Evolutionary conservation across 2,888 invertebrate genomes (phyloP), one percentile per base, ranked within the genome.

Genomic region (Troilus luridus): DNA sequence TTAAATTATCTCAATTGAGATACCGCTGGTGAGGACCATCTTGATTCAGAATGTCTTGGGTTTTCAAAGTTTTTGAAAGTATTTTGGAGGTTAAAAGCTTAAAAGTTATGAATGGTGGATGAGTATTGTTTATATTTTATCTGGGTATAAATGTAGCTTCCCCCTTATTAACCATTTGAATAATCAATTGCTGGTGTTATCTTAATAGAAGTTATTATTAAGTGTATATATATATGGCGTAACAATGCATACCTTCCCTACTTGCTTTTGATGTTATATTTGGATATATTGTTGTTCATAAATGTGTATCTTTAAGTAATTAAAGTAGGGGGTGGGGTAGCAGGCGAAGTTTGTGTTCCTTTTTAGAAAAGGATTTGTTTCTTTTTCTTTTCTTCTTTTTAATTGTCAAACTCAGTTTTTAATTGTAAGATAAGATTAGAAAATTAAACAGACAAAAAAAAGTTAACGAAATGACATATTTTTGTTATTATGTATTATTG

Each of bases 11-110:
- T 62, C 59, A 3, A 24, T 67, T n/a, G 62, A 89, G 89, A 64
- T 89, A 62, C 64, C 64, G 89, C 89, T 89, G 89, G 89, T 64
- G 89, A 89, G 89, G 89, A 89, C 89, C 89, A 89, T 89, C 62
- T 62, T 54, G 64, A 89, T 85, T 85, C 56, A 58, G 56, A 85
- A 85, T 56, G 56, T 85, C 56, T 85, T 85, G 56, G 85, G 56
- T 85, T 56, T 12, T 54, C 21, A 85, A 85, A 85, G n/a, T 85
- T 85, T 85, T 58, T 54, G 85, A n/a, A 85, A 85, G 85, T 85
- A 56, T 85, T 85, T 85, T 85, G 85, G 85, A 85, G 56, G 85
- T 56, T 85, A 56, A 85, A 85, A 85, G 85, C 58, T 85, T 85
- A 85, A 85, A 85, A 56, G 85, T 85, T 85, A 85, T 85, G 85